Percentiles rank a stretch among this genome's conserved stretches.
Evolutionary conservation across 2,113 vertebrate species (phyloP).

Genomic region (Peromyscus polionotus): DNA sequence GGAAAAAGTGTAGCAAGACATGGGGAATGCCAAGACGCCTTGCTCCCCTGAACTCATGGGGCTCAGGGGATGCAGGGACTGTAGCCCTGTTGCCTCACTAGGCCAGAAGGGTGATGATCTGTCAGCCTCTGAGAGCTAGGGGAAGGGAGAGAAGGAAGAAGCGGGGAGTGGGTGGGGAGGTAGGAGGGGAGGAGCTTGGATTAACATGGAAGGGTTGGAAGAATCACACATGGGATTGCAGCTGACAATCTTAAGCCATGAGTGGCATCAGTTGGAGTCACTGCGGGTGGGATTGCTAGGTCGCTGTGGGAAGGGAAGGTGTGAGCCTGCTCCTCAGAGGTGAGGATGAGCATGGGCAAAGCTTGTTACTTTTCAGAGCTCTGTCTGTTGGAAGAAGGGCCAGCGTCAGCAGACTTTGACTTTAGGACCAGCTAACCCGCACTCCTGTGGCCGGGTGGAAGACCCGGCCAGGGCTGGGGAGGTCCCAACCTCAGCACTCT

Average conservation of each 20-base stretch:
- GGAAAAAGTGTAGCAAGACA: neutral
- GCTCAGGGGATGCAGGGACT: neutral
- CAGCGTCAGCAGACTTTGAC: neutral
- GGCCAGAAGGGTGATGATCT: too few relatives aligned
- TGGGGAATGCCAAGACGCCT: neutral
- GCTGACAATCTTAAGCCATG: accelerated
- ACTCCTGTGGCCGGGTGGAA: neutral
- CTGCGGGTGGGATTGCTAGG: too few relatives aligned
- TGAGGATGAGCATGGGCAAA: too few relatives aligned
- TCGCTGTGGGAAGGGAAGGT: neutral
- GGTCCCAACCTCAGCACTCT: neutral
- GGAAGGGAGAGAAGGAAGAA: too few relatives aligned
- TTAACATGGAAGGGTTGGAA: neutral
- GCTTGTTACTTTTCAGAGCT: neutral
- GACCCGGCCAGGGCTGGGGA: neutral
- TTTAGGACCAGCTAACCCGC: neutral
- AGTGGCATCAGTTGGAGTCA: accelerated
- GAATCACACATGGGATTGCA: neutral
- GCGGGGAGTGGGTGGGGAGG: accelerated
- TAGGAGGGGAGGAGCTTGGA: neutral
- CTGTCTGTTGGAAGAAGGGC: neutral
- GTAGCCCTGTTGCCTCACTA: neutral
- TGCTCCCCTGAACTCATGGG: neutral
- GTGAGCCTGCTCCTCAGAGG: neutral
- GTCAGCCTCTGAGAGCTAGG: neutral